Base-by-base conservation (phyloP, 2,888 invertebrate species). In the Melieria omissa region DNA sequence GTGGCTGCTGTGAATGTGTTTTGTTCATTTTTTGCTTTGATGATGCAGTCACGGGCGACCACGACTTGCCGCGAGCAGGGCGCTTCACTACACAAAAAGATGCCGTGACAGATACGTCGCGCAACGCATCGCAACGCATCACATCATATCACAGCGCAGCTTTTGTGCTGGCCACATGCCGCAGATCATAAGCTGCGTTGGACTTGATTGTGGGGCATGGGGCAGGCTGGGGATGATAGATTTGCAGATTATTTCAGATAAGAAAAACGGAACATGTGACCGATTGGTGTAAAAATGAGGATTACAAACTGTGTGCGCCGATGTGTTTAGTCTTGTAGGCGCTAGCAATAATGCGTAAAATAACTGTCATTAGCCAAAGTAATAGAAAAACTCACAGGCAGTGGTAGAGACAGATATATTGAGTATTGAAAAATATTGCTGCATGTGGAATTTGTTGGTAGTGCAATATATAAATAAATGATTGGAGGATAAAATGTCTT, bases 61-160 rank as follows among this genome's bases (percentile, higher is more conserved):
- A 58, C 60, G 54, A 60, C 55, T 49, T 14, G 65, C 70, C 65
- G 64, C 68, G 61, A 66, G 63, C 67, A 65, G 66, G 73, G 71
- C 73, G 73, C 73, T 71, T 70, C 70, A 47, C 54, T 45, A 16
- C 54, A 74, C 74, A 74, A 71, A 71, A 67, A 69, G 69, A 74
- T 74, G 70, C 65, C 71, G 69, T 71, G 74, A 72, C 74, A 71
- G 69, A 72, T 70, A 69, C 66, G 71, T 72, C 74, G 66, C 66
- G 69, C 67, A 52, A 60, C 49, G 67, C 67, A 52, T 63, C 49
- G 67, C 61, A 67, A 52, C 60, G 52, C 60, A 67, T 67, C 60
- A 61, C 67, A 67, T 16, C 29, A 29, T 29, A 29, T 29, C 29
- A 29, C 29, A 29, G 29, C 29, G 29, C 29, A 29, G 29, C 29